phyloP scores from a whole-genome alignment of 2,113 vertebrate species.

The Calidris pygmaea region DNA sequence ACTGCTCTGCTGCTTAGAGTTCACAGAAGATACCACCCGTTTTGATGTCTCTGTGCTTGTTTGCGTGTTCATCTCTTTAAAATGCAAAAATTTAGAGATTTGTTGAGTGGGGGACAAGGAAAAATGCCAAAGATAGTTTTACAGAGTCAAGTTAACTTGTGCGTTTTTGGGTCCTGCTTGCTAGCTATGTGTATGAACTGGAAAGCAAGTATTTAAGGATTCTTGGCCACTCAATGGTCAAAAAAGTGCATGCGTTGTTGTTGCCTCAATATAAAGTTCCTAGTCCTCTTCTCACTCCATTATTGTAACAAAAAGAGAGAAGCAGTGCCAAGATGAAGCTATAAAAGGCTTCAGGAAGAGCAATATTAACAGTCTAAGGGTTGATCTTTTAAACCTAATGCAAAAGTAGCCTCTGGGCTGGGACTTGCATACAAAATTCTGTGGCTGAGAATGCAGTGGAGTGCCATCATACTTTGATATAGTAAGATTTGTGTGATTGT shows the following conservation, averaged over 20 bases:
- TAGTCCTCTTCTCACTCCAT: not conserved
- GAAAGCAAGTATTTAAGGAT: not conserved
- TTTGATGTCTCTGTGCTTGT: not conserved
- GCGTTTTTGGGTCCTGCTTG: not conserved
- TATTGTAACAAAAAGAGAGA: not conserved
- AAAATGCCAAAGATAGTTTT: not conserved
- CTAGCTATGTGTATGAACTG: not conserved
- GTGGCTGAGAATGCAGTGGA: not conserved
- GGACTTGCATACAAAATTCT: not conserved
- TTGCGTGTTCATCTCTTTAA: not conserved
- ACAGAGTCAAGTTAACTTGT: not conserved
- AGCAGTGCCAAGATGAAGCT: not conserved
- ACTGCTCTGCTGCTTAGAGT: not conserved
- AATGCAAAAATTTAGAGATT: not conserved
- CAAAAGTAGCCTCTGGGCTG: not conserved
- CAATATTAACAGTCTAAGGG: not conserved
- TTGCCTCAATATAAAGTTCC: not conserved
- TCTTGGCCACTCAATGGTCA: not conserved
- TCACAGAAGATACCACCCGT: not conserved
- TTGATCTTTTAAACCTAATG: not conserved
- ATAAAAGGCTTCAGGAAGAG: not conserved
- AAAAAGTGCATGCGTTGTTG: not conserved
- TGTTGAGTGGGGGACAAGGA: not conserved
- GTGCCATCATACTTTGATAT: not conserved
- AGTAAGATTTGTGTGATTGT: not conserved